Evolutionary conservation across 2,797 vertebrate species (phyloP).

Genomic region (Phataginus tetradactyla): DNA sequence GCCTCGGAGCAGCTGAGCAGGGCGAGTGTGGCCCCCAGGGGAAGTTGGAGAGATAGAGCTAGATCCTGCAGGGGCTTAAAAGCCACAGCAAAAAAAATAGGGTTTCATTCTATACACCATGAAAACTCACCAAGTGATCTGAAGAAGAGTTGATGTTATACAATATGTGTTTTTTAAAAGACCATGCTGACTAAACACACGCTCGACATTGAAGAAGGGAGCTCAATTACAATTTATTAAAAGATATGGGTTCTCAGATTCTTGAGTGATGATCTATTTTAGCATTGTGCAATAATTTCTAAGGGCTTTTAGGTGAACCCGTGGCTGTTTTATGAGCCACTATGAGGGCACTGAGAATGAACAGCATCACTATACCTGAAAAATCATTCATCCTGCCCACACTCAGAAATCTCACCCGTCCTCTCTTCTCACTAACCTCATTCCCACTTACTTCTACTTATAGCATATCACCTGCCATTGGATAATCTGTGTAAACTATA

Average conservation of each 20-base stretch:
- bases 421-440: background rate
- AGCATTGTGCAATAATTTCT: background rate
- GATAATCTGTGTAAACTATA: slow-evolving; percentile 45
- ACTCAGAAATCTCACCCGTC: slow-evolving; percentile 46
- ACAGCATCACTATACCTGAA: background rate
- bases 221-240: slow-evolving; percentile 15
- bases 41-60: background rate
- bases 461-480: background rate
- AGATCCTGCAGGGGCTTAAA: background rate
- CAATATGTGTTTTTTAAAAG: slow-evolving; percentile 18
- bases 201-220: background rate
- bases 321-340: slow-evolving; percentile 30
- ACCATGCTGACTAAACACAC: background rate
- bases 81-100: background rate
- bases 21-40: background rate
- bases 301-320: slow-evolving; percentile 10
- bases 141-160: background rate
- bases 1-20: background rate
- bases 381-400: background rate
- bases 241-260: background rate
- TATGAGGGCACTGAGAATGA: background rate
- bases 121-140: background rate
- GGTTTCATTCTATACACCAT: slow-evolving; percentile 19
- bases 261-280: background rate
- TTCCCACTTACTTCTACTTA: slow-evolving; percentile 40